These are phyloP conservation scores for Parelbella ahira DNA, from an alignment of 2,888 invertebrate genomes.

Conservation along the genomic window DNA sequence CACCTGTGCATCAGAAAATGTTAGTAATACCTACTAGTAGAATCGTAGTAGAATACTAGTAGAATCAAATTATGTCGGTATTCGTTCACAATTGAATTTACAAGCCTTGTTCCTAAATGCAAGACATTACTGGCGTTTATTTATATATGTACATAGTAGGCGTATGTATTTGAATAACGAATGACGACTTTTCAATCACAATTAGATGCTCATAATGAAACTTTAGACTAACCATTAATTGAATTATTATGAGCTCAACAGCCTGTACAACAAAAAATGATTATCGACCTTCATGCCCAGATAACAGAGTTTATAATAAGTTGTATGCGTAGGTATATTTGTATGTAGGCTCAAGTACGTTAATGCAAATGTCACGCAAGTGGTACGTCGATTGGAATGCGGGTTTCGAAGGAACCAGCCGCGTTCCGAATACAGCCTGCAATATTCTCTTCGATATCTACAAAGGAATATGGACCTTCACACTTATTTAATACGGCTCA, in stretches of 20 bases:
- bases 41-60: no score
- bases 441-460: constrained; percentile 26
- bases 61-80: no score
- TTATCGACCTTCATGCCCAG: constrained; percentile 28
- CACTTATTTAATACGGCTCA: constrained; percentile 25
- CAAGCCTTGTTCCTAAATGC: no score
- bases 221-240: constrained; percentile 12
- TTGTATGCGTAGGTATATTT: constrained; percentile 31
- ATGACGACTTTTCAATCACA: constrained; percentile 9
- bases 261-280: not conserved
- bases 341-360: constrained; percentile 38
- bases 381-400: constrained; percentile 59
- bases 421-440: constrained; percentile 44
- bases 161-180: no score
- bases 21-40: no score
- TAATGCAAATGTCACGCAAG: constrained; percentile 60
- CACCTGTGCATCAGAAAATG: no score
- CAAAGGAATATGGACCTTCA: constrained; percentile 34
- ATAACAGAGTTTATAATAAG: constrained; percentile 30
- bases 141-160: no score
- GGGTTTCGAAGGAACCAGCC: constrained; percentile 43
- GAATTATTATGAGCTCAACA: constrained; percentile 9
- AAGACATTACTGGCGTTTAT: no score
- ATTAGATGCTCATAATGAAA: constrained; percentile 8
- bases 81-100: no score